phyloP scores from a whole-genome alignment of 2,888 invertebrate species.

The Heteropelma amictum region DNA sequence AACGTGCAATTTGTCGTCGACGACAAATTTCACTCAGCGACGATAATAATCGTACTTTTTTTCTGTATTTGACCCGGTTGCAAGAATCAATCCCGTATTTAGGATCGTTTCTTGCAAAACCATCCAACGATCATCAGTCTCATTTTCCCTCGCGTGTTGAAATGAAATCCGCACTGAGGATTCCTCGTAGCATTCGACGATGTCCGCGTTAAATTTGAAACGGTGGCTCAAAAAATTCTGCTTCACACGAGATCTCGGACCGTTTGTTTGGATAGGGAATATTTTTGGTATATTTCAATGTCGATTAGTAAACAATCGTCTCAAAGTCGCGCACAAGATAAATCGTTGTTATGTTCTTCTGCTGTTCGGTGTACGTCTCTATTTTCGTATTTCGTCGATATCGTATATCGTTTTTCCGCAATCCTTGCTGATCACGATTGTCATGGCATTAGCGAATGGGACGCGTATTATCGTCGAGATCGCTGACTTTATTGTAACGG shows the following conservation, averaged over 20 bases:
- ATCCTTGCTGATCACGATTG: background rate
- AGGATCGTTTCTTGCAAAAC: constrained; percentile 3
- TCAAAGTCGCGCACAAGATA: background rate
- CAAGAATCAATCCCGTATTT: background rate
- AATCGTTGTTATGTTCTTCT: background rate
- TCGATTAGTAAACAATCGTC: constrained; percentile 1
- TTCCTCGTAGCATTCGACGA: background rate
- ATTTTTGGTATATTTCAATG: constrained; percentile 10
- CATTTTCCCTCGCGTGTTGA: background rate
- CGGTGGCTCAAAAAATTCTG: background rate
- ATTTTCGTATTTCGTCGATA: background rate
- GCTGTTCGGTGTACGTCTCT: background rate
- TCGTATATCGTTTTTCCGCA: background rate
- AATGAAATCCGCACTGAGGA: background rate
- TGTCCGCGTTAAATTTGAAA: background rate
- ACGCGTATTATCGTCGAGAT: background rate
- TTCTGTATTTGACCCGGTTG: background rate
- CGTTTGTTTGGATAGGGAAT: constrained; percentile 17
- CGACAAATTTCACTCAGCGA: background rate
- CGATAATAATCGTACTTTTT: background rate
- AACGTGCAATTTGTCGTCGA: no score
- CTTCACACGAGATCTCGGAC: background rate
- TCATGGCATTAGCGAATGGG: background rate
- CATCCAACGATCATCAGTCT: background rate
- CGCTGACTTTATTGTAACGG: background rate